A percentile compares a stretch with the other conserved stretches of the same genome.
Evolutionary conservation across 2,113 vertebrate genomes (phyloP).

Genomic region (Forbesichthys papilliferus): DNA sequence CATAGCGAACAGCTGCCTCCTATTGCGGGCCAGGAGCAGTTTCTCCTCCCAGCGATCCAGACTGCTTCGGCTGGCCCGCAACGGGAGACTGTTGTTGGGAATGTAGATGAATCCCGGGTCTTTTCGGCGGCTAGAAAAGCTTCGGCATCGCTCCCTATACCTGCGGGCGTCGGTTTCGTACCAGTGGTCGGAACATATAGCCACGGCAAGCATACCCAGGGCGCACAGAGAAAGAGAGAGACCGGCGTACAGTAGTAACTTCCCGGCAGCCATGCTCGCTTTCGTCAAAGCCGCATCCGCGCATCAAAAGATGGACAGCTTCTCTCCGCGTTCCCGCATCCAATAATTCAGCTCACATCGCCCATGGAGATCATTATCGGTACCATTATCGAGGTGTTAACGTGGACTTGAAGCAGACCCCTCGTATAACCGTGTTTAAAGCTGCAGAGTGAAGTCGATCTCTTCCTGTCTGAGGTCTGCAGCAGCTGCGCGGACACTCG

Average conservation of each 20-base stretch:
- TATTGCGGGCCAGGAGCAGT: slow-evolving; percentile 88
- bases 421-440: slow-evolving; percentile 7
- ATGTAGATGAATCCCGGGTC: slow-evolving; percentile 99
- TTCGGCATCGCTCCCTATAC: slow-evolving; percentile 95
- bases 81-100: slow-evolving; percentile 97
- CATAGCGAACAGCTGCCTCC: slow-evolving; percentile 97
- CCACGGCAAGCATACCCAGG: slow-evolving; percentile 97
- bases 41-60: slow-evolving; percentile 91
- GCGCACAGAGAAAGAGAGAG: slow-evolving; percentile 96
- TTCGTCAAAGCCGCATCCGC: slow-evolving; percentile 79
- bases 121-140: slow-evolving; percentile 92
- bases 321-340: slow-evolving; percentile 63
- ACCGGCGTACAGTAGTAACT: slow-evolving; percentile 96
- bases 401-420: neutral
- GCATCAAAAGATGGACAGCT: slow-evolving; percentile 82
- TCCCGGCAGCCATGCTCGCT: slow-evolving; percentile 95
- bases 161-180: slow-evolving; percentile 98
- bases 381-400: slow-evolving; percentile 26
- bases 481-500: slow-evolving; percentile 38
- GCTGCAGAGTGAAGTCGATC: slow-evolving; percentile 18
- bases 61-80: slow-evolving; percentile 88
- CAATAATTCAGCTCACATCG: slow-evolving; percentile 66
- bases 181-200: slow-evolving; percentile 99
- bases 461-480: slow-evolving; percentile 33
- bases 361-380: slow-evolving; percentile 42